Percentiles rank a stretch among this genome's conserved stretches.
Evolutionary conservation across 2,797 vertebrate genomes (phyloP).

Genomic region (Phataginus tricuspis): DNA sequence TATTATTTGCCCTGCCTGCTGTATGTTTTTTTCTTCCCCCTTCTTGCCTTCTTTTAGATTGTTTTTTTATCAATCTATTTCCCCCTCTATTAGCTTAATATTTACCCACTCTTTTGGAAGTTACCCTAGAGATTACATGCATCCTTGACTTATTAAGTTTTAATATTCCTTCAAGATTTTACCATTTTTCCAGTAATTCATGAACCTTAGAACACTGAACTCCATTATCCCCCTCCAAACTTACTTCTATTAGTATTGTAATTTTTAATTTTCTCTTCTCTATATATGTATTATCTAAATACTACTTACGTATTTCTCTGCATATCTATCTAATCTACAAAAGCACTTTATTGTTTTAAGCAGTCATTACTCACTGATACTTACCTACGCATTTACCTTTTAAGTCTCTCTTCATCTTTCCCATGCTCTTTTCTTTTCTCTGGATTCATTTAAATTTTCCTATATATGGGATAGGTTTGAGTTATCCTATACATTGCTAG

Average conservation of each 20-base stretch:
- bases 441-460: neutral
- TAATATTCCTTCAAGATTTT: neutral
- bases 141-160: neutral
- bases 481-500: too few species aligned
- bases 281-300: too few species aligned
- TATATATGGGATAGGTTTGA: neutral
- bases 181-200: neutral
- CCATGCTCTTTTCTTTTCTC: neutral
- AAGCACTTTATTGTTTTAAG: neutral
- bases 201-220: neutral
- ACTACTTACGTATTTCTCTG: too few species aligned
- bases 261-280: neutral
- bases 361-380: neutral
- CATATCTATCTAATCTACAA: neutral
- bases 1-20: neutral
- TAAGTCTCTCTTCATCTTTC: neutral
- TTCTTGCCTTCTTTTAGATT: neutral
- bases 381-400: neutral
- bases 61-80: neutral
- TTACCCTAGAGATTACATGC: neutral
- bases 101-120: neutral
- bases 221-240: neutral
- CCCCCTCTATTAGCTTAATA: neutral
- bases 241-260: neutral
- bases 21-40: neutral